Conservation (phyloP, 1,140 invertebrate species). For the Ruditapes philippinarum region DNA sequence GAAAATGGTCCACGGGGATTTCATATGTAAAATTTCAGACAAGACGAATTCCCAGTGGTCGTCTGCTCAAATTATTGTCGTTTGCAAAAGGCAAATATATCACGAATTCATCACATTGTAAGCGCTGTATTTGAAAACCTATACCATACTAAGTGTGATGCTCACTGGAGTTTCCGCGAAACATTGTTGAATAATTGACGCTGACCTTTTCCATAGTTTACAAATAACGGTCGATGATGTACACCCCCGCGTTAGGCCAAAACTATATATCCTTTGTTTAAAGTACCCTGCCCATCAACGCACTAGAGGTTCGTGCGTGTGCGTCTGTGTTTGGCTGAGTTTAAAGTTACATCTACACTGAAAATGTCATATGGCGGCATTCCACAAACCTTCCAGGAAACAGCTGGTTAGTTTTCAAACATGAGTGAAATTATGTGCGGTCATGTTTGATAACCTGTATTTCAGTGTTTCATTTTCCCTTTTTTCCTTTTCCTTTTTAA, state of each 20-base stretch:
- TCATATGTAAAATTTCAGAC: neutral
- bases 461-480: too few relatives aligned
- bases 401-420: too few relatives aligned
- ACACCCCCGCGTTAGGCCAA: constrained; percentile 4
- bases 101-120: neutral
- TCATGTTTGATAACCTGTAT: too few relatives aligned
- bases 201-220: neutral
- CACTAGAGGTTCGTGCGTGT: too few relatives aligned
- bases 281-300: too few relatives aligned
- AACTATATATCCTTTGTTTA: too few relatives aligned
- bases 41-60: neutral
- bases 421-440: too few relatives aligned
- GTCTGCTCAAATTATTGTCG: neutral
- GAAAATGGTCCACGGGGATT: constrained; percentile 1
- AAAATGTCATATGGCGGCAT: too few relatives aligned
- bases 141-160: neutral
- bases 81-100: neutral
- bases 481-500: too few relatives aligned
- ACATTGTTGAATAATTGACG: constrained; percentile 20
- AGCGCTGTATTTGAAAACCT: neutral
- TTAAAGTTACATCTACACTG: too few relatives aligned
- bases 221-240: neutral
- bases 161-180: neutral
- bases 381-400: too few relatives aligned
- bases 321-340: too few relatives aligned